These are phyloP conservation scores for Catostylus mosaicus DNA, from an alignment of 30 jellyfish, hydroid and myxozoan genomes.

Conservation along the genomic window DNA sequence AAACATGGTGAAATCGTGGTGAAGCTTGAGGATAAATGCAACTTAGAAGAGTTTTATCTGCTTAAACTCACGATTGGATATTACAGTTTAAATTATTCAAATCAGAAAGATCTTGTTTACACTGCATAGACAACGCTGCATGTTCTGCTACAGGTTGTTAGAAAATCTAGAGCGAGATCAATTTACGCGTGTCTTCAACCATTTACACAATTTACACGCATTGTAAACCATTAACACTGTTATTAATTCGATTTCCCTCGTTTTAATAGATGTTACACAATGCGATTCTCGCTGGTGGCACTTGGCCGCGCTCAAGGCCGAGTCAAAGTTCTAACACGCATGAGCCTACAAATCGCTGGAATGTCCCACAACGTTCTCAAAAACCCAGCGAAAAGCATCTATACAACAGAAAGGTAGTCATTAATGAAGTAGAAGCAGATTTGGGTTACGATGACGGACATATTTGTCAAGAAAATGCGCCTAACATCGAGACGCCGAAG, in stretches of 20 bases:
- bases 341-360: constrained; percentile 13
- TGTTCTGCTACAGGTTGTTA: background rate
- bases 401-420: background rate
- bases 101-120: background rate
- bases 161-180: too few species aligned
- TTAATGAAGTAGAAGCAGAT: background rate
- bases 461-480: background rate
- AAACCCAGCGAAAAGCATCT: background rate
- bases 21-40: background rate
- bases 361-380: background rate
- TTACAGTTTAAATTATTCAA: background rate
- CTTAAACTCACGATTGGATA: background rate
- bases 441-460: background rate
- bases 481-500: constrained; percentile 25
- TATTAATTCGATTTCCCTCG: background rate
- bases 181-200: too few species aligned
- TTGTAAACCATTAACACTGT: too few species aligned
- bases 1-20: constrained; percentile 1
- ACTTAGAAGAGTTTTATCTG: constrained; percentile 2
- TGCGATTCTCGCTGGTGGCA: constrained; percentile 58
- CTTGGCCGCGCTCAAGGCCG: constrained; percentile 48
- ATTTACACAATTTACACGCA: too few species aligned
- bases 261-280: constrained; percentile 14
- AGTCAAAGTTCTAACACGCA: background rate
- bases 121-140: background rate